Percentiles rank a stretch among this genome's conserved stretches.
phyloP scores from a whole-genome alignment of 2,797 vertebrate species.

The Australoheros facetus region DNA sequence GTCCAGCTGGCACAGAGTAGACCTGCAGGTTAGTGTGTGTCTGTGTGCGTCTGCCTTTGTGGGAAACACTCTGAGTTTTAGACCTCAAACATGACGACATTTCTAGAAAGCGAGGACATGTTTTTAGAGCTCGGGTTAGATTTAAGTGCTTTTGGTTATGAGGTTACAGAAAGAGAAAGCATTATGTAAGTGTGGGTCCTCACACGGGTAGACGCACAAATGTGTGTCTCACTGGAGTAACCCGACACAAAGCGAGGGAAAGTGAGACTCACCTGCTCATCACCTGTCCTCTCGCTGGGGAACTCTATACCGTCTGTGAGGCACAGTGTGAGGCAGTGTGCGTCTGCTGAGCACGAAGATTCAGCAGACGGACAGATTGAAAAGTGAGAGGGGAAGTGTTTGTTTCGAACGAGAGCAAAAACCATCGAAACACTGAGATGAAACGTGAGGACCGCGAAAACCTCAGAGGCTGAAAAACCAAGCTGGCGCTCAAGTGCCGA shows the following conservation, averaged over 20 bases:
- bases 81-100: background rate
- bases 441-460: background rate
- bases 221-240: constrained; percentile 69
- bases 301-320: constrained; percentile 68
- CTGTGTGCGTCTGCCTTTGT: background rate
- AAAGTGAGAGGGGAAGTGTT: constrained; percentile 3
- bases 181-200: background rate
- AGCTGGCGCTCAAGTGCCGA: background rate
- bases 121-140: background rate
- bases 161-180: background rate
- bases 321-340: constrained; percentile 2
- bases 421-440: background rate
- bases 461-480: background rate
- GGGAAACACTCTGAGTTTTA: background rate
- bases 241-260: constrained; percentile 75
- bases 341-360: background rate
- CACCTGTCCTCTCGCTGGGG: constrained; percentile 63
- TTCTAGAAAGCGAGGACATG: background rate
- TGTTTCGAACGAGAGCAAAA: background rate
- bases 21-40: background rate
- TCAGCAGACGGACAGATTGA: constrained; percentile 14
- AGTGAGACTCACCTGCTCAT: constrained; percentile 73
- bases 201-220: background rate
- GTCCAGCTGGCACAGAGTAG: constrained; percentile 18
- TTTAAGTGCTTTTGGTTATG: background rate